A percentile compares a stretch with the other conserved stretches of the same genome.
Evolutionary conservation across 2,113 vertebrate species (phyloP).

Genomic region (Osmerus eperlanus): DNA sequence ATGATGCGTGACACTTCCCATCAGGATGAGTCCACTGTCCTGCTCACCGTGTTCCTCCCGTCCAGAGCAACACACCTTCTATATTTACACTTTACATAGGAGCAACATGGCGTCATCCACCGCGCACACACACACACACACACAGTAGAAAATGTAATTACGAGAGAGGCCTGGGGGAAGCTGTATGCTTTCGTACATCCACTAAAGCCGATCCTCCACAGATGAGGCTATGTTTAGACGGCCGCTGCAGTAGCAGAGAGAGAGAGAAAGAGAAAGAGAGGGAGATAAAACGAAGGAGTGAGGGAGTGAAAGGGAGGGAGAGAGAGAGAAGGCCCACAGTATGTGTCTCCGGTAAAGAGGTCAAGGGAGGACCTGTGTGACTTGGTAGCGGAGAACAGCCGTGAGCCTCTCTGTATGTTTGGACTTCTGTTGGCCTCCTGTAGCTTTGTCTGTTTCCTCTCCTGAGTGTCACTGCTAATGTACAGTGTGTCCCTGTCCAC

Average conservation of each 20-base stretch:
- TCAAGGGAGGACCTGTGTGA: background rate
- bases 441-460: no score
- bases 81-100: no score
- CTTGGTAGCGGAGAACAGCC: no score
- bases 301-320: background rate
- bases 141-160: background rate
- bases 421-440: no score
- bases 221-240: constrained; percentile 1
- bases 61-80: no score
- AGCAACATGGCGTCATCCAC: background rate
- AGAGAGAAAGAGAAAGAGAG: background rate
- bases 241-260: background rate
- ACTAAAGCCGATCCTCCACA: background rate
- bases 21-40: no score
- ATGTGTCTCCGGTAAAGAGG: background rate
- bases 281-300: background rate
- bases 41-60: no score
- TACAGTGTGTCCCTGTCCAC: no score
- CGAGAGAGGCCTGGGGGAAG: background rate
- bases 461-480: no score
- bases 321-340: background rate
- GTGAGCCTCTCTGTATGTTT: no score
- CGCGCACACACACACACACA: background rate
- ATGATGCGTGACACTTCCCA: no score
- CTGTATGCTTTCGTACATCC: background rate